Base-by-base conservation (phyloP, 2,113 vertebrate genomes). In the Charadrius vociferus region DNA sequence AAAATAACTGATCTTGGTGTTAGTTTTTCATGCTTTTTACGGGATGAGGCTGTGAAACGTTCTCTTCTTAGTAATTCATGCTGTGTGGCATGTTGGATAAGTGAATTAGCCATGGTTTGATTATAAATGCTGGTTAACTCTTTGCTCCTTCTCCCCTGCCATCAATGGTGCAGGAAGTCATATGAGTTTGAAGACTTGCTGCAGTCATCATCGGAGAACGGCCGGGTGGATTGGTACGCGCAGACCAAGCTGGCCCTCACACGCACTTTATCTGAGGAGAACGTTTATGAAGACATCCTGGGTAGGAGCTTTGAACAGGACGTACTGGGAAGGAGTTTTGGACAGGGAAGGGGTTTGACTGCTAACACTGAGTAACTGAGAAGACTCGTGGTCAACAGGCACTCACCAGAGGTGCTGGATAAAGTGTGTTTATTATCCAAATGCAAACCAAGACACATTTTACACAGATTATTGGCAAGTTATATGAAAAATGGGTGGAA, bases 261-360 rank as follows among this genome's bases (percentile, higher is more conserved):
- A 92, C 99, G 99, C 99, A 99, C 99, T 98, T 99, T 99, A 98
- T 99, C 99, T 2, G 99, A 99, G 94, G 99, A 99, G 96, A 99
- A 99, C 59, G 97, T 99, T 98, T 99, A 99, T 3, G 99, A 99
- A 95, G 99, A 99, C 97, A 99, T 99, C 81, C 98, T 99, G 94
- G 99, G 99, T 99, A 99, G 98, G 98, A 92, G 6, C 75, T 73
- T 58, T 24, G 56, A 6, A 5, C 4, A 10, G 19, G 99, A 99
- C 96, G 99, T 99, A 63, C 97, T 99, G 90, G 99, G 99, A 99
- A 98, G 98, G 97, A 80, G 53, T 50, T 75, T 30, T 43, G 59
- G 12, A 3, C 8, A 9, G 27, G 56, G 53, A 29, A 27, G 32
- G n/a, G 27, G 30, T 72, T 65, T 81, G 32, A 4, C 55, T 53